phyloP scores from a whole-genome alignment of 2,797 vertebrate genomes.

The Intellagama lesueurii region DNA sequence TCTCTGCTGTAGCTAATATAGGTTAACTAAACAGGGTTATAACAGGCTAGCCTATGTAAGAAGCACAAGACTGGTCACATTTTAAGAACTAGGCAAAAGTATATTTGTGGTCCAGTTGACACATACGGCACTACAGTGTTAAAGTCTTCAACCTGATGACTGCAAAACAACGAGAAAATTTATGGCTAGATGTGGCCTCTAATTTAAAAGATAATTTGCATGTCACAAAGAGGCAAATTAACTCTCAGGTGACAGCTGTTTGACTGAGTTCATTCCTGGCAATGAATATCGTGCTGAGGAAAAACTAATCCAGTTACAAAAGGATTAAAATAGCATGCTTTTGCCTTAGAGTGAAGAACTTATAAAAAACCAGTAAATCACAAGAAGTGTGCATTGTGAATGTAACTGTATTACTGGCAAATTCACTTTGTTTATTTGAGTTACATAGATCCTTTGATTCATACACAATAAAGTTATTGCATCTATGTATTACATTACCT shows the following conservation, averaged over 20 bases:
- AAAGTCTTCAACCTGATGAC: slow-evolving; percentile 30
- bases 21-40: background rate
- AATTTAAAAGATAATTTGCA: slow-evolving; percentile 74
- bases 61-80: slow-evolving; percentile 31
- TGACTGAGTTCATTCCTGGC: slow-evolving; percentile 61
- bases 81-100: background rate
- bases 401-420: background rate
- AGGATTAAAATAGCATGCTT: slow-evolving; percentile 44
- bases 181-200: slow-evolving; percentile 61
- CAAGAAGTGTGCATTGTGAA: slow-evolving; percentile 13
- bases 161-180: slow-evolving; percentile 66
- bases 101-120: slow-evolving; percentile 36
- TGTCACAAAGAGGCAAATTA: slow-evolving; percentile 71
- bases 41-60: slow-evolving; percentile 3
- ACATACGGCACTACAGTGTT: slow-evolving; percentile 55
- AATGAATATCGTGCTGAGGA: slow-evolving; percentile 47
- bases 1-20: background rate
- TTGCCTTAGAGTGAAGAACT: background rate
- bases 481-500: background rate
- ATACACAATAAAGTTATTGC: background rate
- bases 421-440: background rate
- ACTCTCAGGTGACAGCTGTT: slow-evolving; percentile 73
- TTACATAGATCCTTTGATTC: background rate
- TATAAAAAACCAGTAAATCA: background rate
- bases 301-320: slow-evolving; percentile 60